Percentiles rank a stretch among this genome's conserved stretches.
Evolutionary conservation across 2,888 invertebrate species (phyloP).

Genomic region (Pachliopta kotzebuea): DNA sequence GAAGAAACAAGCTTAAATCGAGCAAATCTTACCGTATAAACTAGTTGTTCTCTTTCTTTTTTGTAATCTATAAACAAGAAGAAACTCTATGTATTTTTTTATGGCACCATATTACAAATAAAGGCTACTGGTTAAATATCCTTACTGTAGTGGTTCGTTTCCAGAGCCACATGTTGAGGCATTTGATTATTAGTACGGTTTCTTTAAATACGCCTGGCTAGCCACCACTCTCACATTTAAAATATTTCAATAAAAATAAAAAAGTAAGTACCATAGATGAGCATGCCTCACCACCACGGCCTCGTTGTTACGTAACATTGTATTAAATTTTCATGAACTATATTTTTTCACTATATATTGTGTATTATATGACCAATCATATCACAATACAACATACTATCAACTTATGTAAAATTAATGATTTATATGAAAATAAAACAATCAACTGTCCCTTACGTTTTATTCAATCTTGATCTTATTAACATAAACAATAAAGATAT

Average conservation of each 20-base stretch:
- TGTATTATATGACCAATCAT: conserved; percentile 4
- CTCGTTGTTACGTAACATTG: no score
- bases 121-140: not conserved
- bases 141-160: no score
- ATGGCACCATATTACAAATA: not conserved
- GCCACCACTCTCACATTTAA: no score
- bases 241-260: no score
- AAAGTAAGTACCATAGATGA: no score
- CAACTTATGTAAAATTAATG: conserved; percentile 12
- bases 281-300: no score
- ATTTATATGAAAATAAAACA: conserved; percentile 25
- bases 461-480: conserved; percentile 36
- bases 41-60: not conserved
- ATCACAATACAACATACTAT: conserved; percentile 26
- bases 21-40: not conserved
- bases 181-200: no score
- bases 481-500: conserved; percentile 45
- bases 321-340: not conserved
- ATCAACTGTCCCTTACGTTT: conserved; percentile 30
- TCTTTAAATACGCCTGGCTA: no score
- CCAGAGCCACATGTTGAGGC: no score
- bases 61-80: not conserved
- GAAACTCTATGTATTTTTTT: not conserved
- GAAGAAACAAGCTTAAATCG: not conserved
- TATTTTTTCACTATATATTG: conserved; percentile 3